phyloP scores from a whole-genome alignment of 2,888 invertebrate genomes.

The Protophormia terraenovae region DNA sequence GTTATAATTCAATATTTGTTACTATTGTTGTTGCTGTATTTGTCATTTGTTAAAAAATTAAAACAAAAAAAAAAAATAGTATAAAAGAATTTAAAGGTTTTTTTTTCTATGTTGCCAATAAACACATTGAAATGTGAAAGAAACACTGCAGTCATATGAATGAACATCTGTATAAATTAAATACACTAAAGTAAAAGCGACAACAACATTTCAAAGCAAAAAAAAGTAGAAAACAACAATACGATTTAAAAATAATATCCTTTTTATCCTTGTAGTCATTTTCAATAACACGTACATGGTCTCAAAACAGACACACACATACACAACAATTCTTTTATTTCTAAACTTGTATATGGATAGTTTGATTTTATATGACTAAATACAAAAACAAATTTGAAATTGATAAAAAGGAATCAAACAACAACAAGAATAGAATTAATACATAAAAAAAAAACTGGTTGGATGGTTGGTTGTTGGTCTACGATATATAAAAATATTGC shows the following conservation, averaged over 20 bases:
- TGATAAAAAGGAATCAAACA: neutral
- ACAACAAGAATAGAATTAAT: neutral
- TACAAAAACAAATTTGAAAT: neutral
- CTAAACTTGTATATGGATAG: neutral
- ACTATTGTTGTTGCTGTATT: neutral
- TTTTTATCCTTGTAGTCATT: slow-evolving; percentile 58
- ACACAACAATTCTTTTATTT: slow-evolving; percentile 23
- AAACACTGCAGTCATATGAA: slow-evolving; percentile 54
- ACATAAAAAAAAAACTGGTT: neutral
- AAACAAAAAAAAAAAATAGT: neutral
- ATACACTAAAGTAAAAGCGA: slow-evolving; percentile 11
- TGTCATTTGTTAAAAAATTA: neutral
- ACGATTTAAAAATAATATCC: slow-evolving; percentile 45
- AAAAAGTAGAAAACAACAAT: slow-evolving; percentile 16
- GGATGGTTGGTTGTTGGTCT: neutral
- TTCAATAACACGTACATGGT: slow-evolving; percentile 47
- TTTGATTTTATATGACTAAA: neutral
- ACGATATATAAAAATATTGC: slow-evolving; percentile 20
- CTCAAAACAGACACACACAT: neutral
- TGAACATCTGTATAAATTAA: slow-evolving; percentile 60
- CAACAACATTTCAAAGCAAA: slow-evolving; percentile 4
- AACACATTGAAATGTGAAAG: neutral
- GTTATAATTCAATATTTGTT: slow-evolving; percentile 53
- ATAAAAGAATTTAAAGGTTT: slow-evolving; percentile 25
- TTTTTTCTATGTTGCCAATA: slow-evolving; percentile 11